These are phyloP conservation scores for Perdita meconis DNA, from an alignment of 2,888 invertebrate genomes.

Conservation along the genomic window DNA sequence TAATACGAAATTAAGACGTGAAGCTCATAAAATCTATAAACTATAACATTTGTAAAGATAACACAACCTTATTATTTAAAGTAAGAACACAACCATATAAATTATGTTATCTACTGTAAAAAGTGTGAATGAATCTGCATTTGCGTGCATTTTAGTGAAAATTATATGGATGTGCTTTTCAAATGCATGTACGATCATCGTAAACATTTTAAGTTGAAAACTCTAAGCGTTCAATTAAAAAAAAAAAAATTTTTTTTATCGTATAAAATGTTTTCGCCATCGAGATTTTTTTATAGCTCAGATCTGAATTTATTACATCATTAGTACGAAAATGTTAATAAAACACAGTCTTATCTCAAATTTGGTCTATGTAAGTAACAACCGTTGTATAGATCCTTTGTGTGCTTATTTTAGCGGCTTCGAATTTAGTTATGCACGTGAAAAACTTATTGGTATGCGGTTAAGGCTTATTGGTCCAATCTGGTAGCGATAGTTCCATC, in stretches of 20 bases:
- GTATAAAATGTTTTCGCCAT: constrained; percentile 4
- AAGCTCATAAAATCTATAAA: constrained; percentile 1
- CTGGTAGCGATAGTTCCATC: constrained; percentile 57
- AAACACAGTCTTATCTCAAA: constrained; percentile 63
- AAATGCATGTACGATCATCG: constrained; percentile 13
- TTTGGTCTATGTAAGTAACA: constrained; percentile 72
- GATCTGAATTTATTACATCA: constrained; percentile 27
- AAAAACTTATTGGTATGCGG: constrained; percentile 57
- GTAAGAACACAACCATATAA: constrained; percentile 18
- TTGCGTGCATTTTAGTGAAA: constrained; percentile 2
- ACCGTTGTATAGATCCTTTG: constrained; percentile 61
- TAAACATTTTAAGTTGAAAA: constrained; percentile 19
- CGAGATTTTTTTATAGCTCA: constrained; percentile 25
- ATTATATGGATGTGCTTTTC: not conserved
- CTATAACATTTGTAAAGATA: constrained; percentile 33
- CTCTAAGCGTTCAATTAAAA: constrained; percentile 21
- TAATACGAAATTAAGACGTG: constrained; percentile 18
- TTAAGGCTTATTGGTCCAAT: constrained; percentile 82
- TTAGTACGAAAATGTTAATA: constrained; percentile 48
- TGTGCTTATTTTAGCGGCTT: constrained; percentile 79
- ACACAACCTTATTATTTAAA: constrained; percentile 31
- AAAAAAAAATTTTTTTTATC: constrained; percentile 7
- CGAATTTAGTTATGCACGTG: constrained; percentile 49
- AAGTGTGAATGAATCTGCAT: constrained; percentile 2
- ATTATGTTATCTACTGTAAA: constrained; percentile 5